A percentile compares a stretch with the other conserved stretches of the same genome.
Conservation (phyloP, 1,140 invertebrate genomes). For the Hyposmocoma kahamanoa region DNA sequence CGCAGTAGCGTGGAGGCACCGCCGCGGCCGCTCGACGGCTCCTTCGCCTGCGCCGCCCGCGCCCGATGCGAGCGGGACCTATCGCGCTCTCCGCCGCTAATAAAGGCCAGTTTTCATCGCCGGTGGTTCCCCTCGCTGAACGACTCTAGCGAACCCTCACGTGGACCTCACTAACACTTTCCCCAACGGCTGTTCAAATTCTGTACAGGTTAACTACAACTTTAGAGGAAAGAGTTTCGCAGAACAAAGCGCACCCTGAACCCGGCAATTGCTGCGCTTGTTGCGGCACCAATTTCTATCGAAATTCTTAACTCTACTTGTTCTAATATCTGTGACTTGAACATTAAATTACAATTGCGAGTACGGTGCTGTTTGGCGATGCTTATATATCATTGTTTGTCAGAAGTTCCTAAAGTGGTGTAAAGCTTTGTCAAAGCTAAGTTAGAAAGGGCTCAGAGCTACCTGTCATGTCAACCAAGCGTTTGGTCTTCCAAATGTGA, state of each 20-base stretch:
- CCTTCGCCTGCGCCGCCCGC: constrained; percentile 24
- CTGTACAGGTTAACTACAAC: constrained; percentile 12
- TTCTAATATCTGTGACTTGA: too few species aligned
- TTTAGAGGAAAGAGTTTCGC: constrained; percentile 11
- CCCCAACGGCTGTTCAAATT: constrained; percentile 10
- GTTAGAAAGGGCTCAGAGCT: too few species aligned
- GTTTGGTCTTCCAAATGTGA: too few species aligned
- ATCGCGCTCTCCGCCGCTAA: constrained; percentile 9
- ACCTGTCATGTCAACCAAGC: too few species aligned
- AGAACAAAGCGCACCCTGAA: constrained; percentile 12
- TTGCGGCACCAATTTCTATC: too few species aligned
- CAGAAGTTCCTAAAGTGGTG: too few species aligned
- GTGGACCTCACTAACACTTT: background rate
- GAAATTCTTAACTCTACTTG: too few species aligned
- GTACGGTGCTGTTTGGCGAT: too few species aligned
- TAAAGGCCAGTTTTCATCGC: constrained; percentile 1
- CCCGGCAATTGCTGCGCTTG: constrained; percentile 7
- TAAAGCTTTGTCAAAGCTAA: too few species aligned
- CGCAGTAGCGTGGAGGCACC: constrained; percentile 63
- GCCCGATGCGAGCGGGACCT: constrained; percentile 33
- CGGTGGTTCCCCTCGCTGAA: background rate
- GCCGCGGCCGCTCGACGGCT: constrained; percentile 43
- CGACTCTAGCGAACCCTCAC: background rate
- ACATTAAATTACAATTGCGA: too few species aligned
- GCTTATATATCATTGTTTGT: too few species aligned